Conservation (phyloP, 1,140 invertebrate species). For the Penaeus chinensis region DNA sequence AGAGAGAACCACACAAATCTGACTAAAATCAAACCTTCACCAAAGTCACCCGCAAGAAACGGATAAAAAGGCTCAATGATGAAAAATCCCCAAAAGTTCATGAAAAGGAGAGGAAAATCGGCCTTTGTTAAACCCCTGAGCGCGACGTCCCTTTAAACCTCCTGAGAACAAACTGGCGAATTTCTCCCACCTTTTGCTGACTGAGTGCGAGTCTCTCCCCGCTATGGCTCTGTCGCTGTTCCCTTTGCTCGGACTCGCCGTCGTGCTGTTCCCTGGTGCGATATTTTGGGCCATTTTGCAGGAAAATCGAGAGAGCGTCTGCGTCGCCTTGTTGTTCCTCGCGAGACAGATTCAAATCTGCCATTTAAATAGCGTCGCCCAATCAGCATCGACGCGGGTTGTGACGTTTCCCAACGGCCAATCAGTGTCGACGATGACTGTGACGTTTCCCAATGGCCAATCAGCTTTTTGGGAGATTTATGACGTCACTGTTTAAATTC, state of each 20-base stretch:
- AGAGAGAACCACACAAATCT: too few species aligned
- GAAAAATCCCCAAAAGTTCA: background rate
- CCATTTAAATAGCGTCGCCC: background rate
- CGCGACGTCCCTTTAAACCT: constrained; percentile 30
- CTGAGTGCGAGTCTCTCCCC: constrained; percentile 45
- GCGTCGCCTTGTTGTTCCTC: background rate
- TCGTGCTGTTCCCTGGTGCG: constrained; percentile 20
- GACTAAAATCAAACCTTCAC: background rate
- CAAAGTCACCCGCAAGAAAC: background rate
- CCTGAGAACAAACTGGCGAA: too few species aligned
- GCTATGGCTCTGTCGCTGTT: constrained; percentile 41
- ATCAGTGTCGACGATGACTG: too few species aligned
- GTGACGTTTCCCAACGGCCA: background rate
- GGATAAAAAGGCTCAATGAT: background rate
- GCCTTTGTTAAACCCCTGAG: too few species aligned
- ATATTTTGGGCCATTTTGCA: constrained; percentile 50
- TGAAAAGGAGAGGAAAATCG: too few species aligned
- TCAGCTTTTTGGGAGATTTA: too few species aligned
- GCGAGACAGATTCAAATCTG: constrained; percentile 39
- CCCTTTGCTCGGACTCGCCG: constrained; percentile 22
- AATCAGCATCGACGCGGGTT: background rate
- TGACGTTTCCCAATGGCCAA: too few species aligned
- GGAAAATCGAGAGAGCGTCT: background rate
- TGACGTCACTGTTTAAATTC: too few species aligned
- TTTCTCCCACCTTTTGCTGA: constrained; percentile 44